phyloP scores from a whole-genome alignment of 2,888 invertebrate genomes.

The Drepanosiphum platanoidis region DNA sequence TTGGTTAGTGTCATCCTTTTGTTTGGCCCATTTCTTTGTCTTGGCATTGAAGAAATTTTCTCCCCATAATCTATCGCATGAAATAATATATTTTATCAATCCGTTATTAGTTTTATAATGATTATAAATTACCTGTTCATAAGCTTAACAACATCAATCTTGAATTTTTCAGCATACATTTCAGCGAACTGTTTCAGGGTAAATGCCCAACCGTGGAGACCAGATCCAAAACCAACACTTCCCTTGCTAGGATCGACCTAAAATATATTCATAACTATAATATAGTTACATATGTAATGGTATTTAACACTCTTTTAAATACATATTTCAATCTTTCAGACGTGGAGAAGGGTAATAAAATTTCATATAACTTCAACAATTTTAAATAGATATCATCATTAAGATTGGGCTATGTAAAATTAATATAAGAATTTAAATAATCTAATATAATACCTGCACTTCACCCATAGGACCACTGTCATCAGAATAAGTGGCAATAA shows the following conservation, averaged over 20 bases:
- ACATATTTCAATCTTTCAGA: conserved; percentile 59
- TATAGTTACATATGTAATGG: not conserved
- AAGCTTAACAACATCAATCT: conserved; percentile 94
- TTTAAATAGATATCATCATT: conserved; percentile 23
- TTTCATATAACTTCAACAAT: conserved; percentile 51
- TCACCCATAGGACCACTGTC: conserved; percentile 99
- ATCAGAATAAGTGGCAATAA: conserved; percentile 98
- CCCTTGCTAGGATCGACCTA: conserved; percentile 95
- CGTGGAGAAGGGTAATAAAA: conserved; percentile 63
- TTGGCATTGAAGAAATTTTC: conserved; percentile 98
- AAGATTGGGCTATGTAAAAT: conserved; percentile 23
- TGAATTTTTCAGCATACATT: conserved; percentile 99
- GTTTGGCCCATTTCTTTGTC: conserved; percentile 98
- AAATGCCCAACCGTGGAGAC: conserved; percentile 99
- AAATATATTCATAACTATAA: conserved; percentile 20
- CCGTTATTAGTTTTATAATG: not conserved
- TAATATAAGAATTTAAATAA: not conserved
- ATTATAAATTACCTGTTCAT: conserved; percentile 79
- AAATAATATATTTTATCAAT: conserved; percentile 14
- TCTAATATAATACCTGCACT: conserved; percentile 80
- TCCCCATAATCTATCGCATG: conserved; percentile 81
- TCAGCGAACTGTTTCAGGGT: conserved; percentile 99
- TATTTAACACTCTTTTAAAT: not conserved
- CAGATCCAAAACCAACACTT: conserved; percentile 99
- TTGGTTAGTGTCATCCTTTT: conserved; percentile 89